A percentile compares a stretch with the other conserved stretches of the same genome.
Evolutionary conservation across 2,113 vertebrate species (phyloP).

Genomic region (Bufo bufo): DNA sequence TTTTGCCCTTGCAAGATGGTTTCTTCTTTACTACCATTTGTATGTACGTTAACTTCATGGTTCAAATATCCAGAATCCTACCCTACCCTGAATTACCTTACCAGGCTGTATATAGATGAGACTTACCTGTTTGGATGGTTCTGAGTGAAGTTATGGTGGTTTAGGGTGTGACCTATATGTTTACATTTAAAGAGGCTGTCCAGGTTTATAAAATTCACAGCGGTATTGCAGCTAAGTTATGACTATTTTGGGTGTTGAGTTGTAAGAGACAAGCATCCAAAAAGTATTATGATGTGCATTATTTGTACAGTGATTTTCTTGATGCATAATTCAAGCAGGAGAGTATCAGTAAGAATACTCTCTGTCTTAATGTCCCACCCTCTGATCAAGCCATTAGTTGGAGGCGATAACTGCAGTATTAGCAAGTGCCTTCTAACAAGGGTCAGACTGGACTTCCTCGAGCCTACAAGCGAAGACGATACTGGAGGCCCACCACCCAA

Average conservation of each 20-base stretch:
- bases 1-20: neutral
- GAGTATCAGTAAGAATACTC: neutral
- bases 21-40: neutral
- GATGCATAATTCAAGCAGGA: neutral
- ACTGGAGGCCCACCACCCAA: neutral
- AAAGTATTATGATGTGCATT: too few relatives aligned
- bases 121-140: neutral
- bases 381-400: neutral
- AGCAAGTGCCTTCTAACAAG: neutral
- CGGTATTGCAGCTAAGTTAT: too few relatives aligned
- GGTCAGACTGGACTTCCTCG: neutral
- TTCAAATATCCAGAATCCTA: neutral
- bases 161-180: neutral
- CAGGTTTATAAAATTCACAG: too few relatives aligned
- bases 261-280: too few relatives aligned
- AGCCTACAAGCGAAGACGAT: neutral
- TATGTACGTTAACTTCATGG: neutral
- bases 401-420: neutral
- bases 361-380: neutral
- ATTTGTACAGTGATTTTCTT: too few relatives aligned
- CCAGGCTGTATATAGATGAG: neutral
- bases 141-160: neutral
- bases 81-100: neutral
- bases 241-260: too few relatives aligned
- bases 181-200: neutral